phyloP scores from a whole-genome alignment of 2,113 vertebrate species.

The Thoracochromis brauschi region DNA sequence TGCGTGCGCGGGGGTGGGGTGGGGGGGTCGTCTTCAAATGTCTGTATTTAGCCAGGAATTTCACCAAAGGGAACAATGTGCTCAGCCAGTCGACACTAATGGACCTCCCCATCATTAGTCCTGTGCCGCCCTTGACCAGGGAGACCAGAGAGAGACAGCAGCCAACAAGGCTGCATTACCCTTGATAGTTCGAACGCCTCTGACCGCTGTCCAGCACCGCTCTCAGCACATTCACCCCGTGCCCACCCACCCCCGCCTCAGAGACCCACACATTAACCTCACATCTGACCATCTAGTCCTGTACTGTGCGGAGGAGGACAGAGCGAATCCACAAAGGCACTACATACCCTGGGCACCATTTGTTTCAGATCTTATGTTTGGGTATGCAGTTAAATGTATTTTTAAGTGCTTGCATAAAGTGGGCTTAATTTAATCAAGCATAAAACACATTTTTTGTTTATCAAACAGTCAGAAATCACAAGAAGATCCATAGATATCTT shows the following conservation, averaged over 20 bases:
- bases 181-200: background rate
- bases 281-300: background rate
- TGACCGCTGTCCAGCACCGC: background rate
- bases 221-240: background rate
- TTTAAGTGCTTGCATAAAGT: background rate
- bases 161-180: slow-evolving; percentile 37
- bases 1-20: background rate
- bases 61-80: slow-evolving; percentile 66
- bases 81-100: slow-evolving; percentile 66
- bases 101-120: slow-evolving; percentile 59
- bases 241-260: background rate
- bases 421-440: background rate
- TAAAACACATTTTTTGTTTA: background rate
- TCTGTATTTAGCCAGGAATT: slow-evolving; percentile 68
- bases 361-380: background rate
- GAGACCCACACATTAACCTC: slow-evolving; percentile 11
- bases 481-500: background rate
- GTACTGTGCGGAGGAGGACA: background rate
- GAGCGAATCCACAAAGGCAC: background rate
- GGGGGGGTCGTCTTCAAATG: slow-evolving; percentile 21
- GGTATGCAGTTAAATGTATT: background rate
- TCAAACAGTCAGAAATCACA: background rate
- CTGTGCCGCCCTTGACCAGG: slow-evolving; percentile 57
- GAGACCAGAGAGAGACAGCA: slow-evolving; percentile 18
- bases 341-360: background rate